Evolutionary conservation across 2,113 vertebrate genomes (phyloP).

Genomic region (Calidris pugnax): DNA sequence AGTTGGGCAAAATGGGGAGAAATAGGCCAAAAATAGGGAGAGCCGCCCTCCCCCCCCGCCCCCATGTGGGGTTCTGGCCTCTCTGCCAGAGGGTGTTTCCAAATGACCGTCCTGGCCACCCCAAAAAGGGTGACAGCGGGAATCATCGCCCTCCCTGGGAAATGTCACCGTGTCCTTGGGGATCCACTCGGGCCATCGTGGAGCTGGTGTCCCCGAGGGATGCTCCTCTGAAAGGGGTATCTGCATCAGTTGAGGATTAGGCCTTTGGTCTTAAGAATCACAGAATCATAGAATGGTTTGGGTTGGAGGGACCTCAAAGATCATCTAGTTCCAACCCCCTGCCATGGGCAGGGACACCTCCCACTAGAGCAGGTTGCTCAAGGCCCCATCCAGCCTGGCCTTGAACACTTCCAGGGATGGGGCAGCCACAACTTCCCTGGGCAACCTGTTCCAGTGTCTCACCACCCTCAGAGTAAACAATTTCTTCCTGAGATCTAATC

Average conservation of each 20-base stretch:
- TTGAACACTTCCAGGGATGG: too few relatives aligned
- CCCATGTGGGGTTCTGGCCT: background rate
- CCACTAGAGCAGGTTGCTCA: too few relatives aligned
- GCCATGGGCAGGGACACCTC: too few relatives aligned
- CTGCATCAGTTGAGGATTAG: fast-evolving
- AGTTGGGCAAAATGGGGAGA: background rate
- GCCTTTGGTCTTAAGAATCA: background rate
- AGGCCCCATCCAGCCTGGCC: too few relatives aligned
- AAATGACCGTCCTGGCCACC: fast-evolving
- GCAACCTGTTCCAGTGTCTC: too few relatives aligned
- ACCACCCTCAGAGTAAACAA: too few relatives aligned
- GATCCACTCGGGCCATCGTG: fast-evolving
- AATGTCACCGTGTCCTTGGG: fast-evolving
- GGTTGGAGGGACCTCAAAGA: too few relatives aligned
- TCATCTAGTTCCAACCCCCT: too few relatives aligned
- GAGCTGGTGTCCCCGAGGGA: background rate
- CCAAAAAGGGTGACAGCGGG: background rate
- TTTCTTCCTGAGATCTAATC: too few relatives aligned
- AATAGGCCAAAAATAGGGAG: background rate
- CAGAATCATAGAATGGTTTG: too few relatives aligned
- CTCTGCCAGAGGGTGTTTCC: fast-evolving
- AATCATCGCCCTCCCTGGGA: background rate
- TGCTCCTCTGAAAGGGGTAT: background rate
- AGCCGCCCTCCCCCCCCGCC: fast-evolving
- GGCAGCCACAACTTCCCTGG: too few relatives aligned